phyloP scores from a whole-genome alignment of 2,797 vertebrate species.

The Decapterus maruadsi region DNA sequence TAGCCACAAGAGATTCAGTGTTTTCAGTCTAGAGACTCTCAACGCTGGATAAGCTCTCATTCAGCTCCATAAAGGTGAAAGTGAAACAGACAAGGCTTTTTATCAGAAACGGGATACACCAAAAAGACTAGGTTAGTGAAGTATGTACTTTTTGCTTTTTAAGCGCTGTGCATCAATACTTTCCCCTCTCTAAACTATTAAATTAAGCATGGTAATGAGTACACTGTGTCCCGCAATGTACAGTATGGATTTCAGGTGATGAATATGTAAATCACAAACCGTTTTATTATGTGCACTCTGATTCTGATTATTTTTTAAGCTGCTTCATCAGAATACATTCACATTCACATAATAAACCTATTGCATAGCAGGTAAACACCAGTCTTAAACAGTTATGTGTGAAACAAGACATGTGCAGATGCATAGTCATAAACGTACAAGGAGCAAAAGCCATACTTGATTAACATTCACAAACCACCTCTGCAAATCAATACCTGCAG shows the following conservation, averaged over 20 bases:
- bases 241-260: conserved; percentile 30
- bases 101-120: conserved; percentile 6
- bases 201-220: conserved; percentile 42
- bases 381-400: not conserved
- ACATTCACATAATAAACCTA: not conserved
- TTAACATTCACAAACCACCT: too few relatives aligned
- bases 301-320: conserved; percentile 9
- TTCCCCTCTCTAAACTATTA: conserved; percentile 7
- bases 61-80: conserved; percentile 17
- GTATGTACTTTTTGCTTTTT: conserved; percentile 20
- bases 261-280: conserved; percentile 40
- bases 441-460: too few relatives aligned
- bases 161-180: conserved; percentile 33
- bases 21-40: conserved; percentile 20
- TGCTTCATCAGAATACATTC: not conserved
- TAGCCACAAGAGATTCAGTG: conserved; percentile 26
- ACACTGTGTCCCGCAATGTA: not conserved
- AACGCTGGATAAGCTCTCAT: conserved; percentile 9
- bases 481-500: too few relatives aligned
- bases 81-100: conserved; percentile 27
- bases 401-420: not conserved
- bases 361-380: not conserved
- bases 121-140: conserved; percentile 25
- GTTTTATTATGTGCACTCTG: not conserved
- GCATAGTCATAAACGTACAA: too few relatives aligned